Evolutionary conservation across 2,797 vertebrate species (phyloP), one percentile per base, ranked within the genome.

Genomic region (Euphonia xanthogaster): DNA sequence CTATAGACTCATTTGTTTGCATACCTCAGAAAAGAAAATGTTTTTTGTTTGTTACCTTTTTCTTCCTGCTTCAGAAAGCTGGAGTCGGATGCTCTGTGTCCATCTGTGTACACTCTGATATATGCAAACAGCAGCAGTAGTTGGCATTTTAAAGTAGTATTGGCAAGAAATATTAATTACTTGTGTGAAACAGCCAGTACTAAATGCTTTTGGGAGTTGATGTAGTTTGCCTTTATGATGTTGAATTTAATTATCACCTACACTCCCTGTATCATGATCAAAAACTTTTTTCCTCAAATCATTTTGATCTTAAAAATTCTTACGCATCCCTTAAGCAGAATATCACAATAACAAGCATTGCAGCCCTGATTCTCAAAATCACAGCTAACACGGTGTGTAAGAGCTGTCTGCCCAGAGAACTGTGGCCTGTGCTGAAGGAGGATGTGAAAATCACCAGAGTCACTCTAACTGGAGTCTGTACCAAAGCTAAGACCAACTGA

Each of bases 211-310:
- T 16, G 45, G 42, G 60, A 85, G 21, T 65, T 61, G 23, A 53
- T 87, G 33, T 80, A 28, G 10, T 95, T 92, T 86, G 47, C 25
- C 44, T 90, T 76, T 61, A 45, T 80, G 37, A 60, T 55, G n/a
- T 18, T 9, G 12, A 57, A 53, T 87, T 79, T 70, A 88, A 78
- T 90, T 79, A 79, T 73, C 53, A 89, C 75, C 48, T 87, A 27
- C 45, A 50, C 14, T 63, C 89, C 24, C 50, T n/a, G 15, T 68
- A 48, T 67, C 13, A 12, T 61, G 30, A 89, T 87, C 24, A 94
- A 80, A 94, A 51, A 0, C 14, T 31, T 55, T 3, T 80, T 83
- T 60, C 25, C 23, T n/a, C 24, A 33, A 33, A 65, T 65, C 25
- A 67, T 76, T 90, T 91, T 48, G 65, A 86, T 71, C 10, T 21